Base-by-base conservation (phyloP, 2,113 vertebrate species). In the Catagonus wagneri region DNA sequence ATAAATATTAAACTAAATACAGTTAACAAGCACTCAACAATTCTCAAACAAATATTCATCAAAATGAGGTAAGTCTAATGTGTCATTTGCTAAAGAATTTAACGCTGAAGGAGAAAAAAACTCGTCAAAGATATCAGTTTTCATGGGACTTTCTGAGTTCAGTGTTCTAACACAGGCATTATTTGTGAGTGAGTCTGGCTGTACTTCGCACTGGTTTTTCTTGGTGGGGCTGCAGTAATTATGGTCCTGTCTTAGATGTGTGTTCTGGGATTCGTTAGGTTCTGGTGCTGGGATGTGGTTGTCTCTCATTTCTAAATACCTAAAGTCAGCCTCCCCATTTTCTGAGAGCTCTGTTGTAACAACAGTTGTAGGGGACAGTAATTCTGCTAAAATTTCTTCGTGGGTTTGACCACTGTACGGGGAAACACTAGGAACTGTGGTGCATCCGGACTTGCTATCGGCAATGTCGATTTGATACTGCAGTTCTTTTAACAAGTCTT, bases 81-180 rank as follows among this genome's bases (percentile, higher is more conserved):
- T 95, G 94, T 99, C 99, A 94, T 97, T 97, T 80, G 97, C 96
- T 22, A 98, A 97, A 34, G 98, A 98, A 81, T 96, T 98, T 58
- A 98, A 92, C 23, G 83, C 96, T 58, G 99, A 98, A 94, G 98
- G 97, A 1, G 98, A 98, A 63, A 99, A 98, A 14, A 99, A 98
- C 71, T 99, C 99, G 36, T 99, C 99, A 17, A 99, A 97, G 88
- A 99, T 98, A 97, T 99, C 98, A 4, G 99, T 98, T 5, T 92
- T 89, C 0, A 96, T 76, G 4, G 98, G 95, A n/a, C 96, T 97
- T 74, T 97, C 97, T 56, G 97, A 97, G 61, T 72, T 80, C 65
- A 98, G 89, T 20, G 97, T 76, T 83, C 80, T 97, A 23, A 13
- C 11, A 2, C 54, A 78, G 6, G 92, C 61, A 95, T 94, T 97